Evolutionary conservation across 2,113 vertebrate species (phyloP), one percentile per base, ranked within the genome.

Genomic region (Panurus biarmicus): DNA sequence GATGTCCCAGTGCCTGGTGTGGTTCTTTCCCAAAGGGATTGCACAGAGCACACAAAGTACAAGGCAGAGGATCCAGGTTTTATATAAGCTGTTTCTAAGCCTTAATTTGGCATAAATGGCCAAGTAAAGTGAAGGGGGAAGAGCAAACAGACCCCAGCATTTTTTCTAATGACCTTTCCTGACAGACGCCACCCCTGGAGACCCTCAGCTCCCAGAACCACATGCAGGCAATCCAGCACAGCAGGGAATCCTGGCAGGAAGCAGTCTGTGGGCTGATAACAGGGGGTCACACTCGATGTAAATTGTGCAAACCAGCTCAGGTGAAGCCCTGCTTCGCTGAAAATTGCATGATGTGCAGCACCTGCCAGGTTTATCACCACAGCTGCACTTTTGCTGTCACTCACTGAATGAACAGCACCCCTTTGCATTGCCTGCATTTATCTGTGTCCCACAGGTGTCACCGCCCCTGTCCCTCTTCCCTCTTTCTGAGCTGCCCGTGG

Each of bases 1-100:
- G 29, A 31, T 7, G 12, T 51, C 35, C 28, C 23, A 31, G 5
- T 29, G 8, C 25, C 53, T 53, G 10, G 4, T 0, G 0, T 0
- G 14, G 25, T 6, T 65, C 44, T 18, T 42, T 36, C 42, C 45
- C 35, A 40, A 42, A 54, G 33, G 16, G 33, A 15, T 10, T 67
- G 29, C 79, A 42, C 20, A 69, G 57, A 70, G 29, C n/a, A 42
- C 4, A 19, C 1, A 2, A 36, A 54, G 25, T 2, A 21, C 80
- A 48, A 58, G 57, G 42, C 47, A 81, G 21, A 2, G 21, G 12
- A 33, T 20, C 40, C 4, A 4, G 33, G 13, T 13, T 78, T 72
- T 14, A 66, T 2, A 10, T 0, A 10, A 47, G 3, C 9, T 56
- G 35, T 19, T 71, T 57, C 60, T 4, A 73, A 62, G 22, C 28